Evolutionary conservation across 2,113 vertebrate genomes (phyloP).

Genomic region (Colius striatus): DNA sequence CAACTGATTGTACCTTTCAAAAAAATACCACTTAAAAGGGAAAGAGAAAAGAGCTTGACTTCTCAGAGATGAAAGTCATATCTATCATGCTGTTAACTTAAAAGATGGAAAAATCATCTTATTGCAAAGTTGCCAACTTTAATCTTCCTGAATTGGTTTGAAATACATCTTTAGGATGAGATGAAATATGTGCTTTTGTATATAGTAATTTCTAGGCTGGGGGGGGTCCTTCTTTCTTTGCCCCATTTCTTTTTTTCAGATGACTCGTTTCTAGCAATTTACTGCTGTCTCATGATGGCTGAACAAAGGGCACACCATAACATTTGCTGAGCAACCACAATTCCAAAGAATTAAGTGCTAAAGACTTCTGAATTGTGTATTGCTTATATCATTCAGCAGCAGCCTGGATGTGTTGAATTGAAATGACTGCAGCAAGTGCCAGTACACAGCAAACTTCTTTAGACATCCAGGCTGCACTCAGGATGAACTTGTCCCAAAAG

Average conservation of each 20-base stretch:
- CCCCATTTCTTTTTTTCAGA: background rate
- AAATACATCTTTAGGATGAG: constrained; percentile 39
- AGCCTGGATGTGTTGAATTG: background rate
- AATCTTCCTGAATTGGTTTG: constrained; percentile 59
- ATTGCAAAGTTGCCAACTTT: constrained; percentile 55
- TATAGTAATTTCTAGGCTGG: background rate
- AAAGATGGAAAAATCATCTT: constrained; percentile 57
- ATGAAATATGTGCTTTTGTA: constrained; percentile 9
- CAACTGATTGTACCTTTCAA: constrained; percentile 50
- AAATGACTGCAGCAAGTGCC: background rate
- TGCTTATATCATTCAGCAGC: background rate
- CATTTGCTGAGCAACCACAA: background rate
- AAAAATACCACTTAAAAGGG: constrained; percentile 28
- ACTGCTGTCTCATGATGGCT: background rate
- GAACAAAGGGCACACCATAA: constrained; percentile 8
- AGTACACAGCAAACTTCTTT: background rate
- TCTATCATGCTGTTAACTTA: constrained; percentile 43
- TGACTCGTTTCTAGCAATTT: background rate
- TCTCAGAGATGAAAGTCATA: background rate
- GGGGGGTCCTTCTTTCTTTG: background rate
- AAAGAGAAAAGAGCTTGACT: constrained; percentile 16
- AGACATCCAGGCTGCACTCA: fast-evolving
- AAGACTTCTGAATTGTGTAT: background rate
- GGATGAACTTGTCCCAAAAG: background rate
- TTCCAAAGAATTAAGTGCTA: background rate